These are phyloP conservation scores for Lithobates pipiens DNA, from an alignment of 2,797 vertebrate genomes.

Conservation along the genomic window DNA sequence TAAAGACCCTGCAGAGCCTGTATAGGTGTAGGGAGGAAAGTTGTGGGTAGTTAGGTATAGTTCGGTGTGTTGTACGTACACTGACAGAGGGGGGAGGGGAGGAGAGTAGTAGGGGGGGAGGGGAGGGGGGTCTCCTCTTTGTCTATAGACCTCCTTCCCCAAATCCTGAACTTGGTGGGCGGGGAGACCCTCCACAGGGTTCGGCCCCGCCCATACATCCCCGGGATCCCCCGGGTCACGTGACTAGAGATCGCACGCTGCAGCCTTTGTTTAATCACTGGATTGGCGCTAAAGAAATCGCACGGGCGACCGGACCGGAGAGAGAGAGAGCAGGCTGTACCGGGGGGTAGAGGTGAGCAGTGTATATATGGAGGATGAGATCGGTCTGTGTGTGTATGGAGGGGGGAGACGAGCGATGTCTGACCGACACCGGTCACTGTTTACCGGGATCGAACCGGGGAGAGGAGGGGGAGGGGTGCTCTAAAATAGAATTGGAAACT, in stretches of 20 bases:
- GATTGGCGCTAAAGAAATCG: conserved; percentile 39
- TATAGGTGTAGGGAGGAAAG: no score
- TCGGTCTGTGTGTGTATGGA: no score
- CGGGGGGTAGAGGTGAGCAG: background rate
- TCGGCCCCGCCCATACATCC: conserved; percentile 3
- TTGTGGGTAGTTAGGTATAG: no score
- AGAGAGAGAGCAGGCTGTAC: background rate
- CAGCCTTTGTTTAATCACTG: conserved; percentile 33
- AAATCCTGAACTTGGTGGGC: conserved; percentile 46
- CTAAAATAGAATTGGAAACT: no score
- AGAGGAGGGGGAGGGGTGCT: no score
- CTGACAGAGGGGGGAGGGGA: background rate
- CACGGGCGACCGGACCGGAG: background rate
- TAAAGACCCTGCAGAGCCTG: no score
- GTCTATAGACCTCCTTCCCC: conserved; percentile 31
- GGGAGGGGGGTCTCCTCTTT: conserved; percentile 19
- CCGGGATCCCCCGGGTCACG: conserved; percentile 1
- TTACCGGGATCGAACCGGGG: no score
- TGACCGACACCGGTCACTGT: no score
- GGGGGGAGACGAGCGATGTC: no score
- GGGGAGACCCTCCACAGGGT: conserved; percentile 13
- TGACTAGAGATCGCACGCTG: background rate
- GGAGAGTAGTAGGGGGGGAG: background rate
- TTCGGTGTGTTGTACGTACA: no score
- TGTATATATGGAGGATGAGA: no score